phyloP scores from a whole-genome alignment of 2,113 vertebrate species.

The Pagrus major region DNA sequence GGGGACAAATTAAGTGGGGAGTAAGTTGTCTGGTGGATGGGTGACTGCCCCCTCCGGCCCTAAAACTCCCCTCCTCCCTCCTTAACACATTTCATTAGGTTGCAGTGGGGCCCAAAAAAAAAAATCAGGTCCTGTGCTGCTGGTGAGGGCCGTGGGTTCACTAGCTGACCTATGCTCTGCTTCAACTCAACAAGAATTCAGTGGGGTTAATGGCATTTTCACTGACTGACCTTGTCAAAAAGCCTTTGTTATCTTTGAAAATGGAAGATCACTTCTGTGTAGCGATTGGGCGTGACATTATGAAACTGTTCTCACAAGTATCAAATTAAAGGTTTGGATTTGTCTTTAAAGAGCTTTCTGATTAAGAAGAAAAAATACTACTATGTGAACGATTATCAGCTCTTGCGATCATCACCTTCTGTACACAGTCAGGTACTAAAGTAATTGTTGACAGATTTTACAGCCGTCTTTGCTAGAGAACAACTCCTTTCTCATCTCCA shows the following conservation, averaged over 20 bases:
- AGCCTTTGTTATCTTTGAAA: constrained; percentile 63
- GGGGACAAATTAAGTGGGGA: constrained; percentile 64
- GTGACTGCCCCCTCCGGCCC: constrained; percentile 59
- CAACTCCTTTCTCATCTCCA: background rate
- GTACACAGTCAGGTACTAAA: constrained; percentile 28
- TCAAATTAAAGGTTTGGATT: constrained; percentile 36
- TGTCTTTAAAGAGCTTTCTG: background rate
- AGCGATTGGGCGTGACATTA: constrained; percentile 42
- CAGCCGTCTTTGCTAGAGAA: constrained; percentile 1
- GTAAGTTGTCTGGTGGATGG: constrained; percentile 59
- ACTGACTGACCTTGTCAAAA: constrained; percentile 73
- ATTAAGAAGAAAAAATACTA: constrained; percentile 11
- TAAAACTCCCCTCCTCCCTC: constrained; percentile 23
- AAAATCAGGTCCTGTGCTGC: constrained; percentile 67
- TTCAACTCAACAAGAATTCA: constrained; percentile 63
- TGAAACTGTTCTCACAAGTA: constrained; percentile 11
- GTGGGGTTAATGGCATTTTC: constrained; percentile 74
- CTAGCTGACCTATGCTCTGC: constrained; percentile 71
- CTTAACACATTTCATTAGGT: constrained; percentile 76
- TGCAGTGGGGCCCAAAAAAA: constrained; percentile 62
- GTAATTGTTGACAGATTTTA: constrained; percentile 55
- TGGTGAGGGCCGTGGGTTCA: constrained; percentile 65
- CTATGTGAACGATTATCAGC: constrained; percentile 38
- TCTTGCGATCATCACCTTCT: constrained; percentile 50
- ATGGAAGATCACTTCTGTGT: constrained; percentile 28